Base-by-base conservation (phyloP, 2,113 vertebrate genomes). In the Mobula hypostoma region DNA sequence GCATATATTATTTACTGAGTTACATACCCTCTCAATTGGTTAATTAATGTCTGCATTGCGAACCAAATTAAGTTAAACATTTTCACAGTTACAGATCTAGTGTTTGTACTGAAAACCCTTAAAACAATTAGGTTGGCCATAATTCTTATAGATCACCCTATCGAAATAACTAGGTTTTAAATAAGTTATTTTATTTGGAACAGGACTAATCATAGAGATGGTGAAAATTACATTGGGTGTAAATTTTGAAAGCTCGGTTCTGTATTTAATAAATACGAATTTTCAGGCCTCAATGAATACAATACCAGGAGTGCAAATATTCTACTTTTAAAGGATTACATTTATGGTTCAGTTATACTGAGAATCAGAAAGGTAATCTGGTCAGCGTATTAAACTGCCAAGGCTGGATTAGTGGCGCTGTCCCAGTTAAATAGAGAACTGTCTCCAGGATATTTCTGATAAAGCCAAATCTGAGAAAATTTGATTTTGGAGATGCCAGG, bases 341-440 rank as follows among this genome's bases (percentile, higher is more conserved):
- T 76, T 93, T 48, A 48, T 93, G 91, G 70, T 93, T 93, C 11
- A 76, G 91, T 56, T 56, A 74, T 56, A 93, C 21, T 72, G 70
- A 48, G 91, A 74, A 56, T 74, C 70, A 48, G 70, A 48, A 93
- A 6, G 2, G 36, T 93, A 93, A 93, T 93, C 91, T 36, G 91
- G 68, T 93, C 91, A 93, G 36, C 61, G 70, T 56, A 76, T 56
- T 48, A 40, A 93, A 93, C 70, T 93, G 91, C 68, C 40, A 74
- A 93, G 91, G 70, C 11, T 93, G 91, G 91, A 93, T 93, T 93
- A 93, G 91, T 56, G 91, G 21, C 74, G 70, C 70, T 93, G 91
- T 76, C 68, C 91, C 91, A 93, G 32, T 93, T 93, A 74, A 32
- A 56, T 70, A 27, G 91, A 12, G 91, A 93, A 70, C 36, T 93